Percentiles rank a stretch among this genome's conserved stretches.
Evolutionary conservation across 2,888 invertebrate genomes (phyloP).

Genomic region (Odontocerum albicorne): DNA sequence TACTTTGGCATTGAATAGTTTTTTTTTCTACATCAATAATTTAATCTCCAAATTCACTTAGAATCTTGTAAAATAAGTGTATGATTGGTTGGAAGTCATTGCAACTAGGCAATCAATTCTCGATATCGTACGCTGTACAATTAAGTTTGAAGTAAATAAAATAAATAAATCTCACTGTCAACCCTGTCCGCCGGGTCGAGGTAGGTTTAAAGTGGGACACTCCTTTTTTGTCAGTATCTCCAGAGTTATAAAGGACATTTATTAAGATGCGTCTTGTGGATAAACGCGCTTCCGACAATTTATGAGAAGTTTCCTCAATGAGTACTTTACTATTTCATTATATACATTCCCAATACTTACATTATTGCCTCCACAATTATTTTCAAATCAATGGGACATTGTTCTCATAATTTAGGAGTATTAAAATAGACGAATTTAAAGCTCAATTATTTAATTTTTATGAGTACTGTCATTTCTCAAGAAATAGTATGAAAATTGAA

Average conservation of each 20-base stretch:
- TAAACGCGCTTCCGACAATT: slow-evolving; percentile 35
- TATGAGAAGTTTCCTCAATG: slow-evolving; percentile 33
- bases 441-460: not conserved
- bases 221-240: slow-evolving; percentile 27
- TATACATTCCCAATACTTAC: slow-evolving; percentile 19
- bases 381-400: too few species aligned
- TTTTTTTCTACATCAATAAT: too few species aligned
- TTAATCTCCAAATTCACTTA: too few species aligned
- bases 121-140: too few species aligned
- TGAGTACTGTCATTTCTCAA: not conserved
- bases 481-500: not conserved
- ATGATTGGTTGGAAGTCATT: too few species aligned
- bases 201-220: slow-evolving; percentile 24
- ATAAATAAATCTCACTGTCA: not conserved
- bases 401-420: too few species aligned
- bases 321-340: slow-evolving; percentile 27
- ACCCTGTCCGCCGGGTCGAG: slow-evolving; percentile 1
- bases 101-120: too few species aligned
- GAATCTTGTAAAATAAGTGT: too few species aligned
- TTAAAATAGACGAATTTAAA: too few species aligned
- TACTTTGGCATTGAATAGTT: too few species aligned
- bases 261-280: slow-evolving; percentile 33
- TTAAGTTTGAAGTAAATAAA: not conserved
- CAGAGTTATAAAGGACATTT: slow-evolving; percentile 29
- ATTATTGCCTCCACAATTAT: not conserved